Base-by-base conservation (phyloP, 2,797 vertebrate species). In the Manis pentadactyla region DNA sequence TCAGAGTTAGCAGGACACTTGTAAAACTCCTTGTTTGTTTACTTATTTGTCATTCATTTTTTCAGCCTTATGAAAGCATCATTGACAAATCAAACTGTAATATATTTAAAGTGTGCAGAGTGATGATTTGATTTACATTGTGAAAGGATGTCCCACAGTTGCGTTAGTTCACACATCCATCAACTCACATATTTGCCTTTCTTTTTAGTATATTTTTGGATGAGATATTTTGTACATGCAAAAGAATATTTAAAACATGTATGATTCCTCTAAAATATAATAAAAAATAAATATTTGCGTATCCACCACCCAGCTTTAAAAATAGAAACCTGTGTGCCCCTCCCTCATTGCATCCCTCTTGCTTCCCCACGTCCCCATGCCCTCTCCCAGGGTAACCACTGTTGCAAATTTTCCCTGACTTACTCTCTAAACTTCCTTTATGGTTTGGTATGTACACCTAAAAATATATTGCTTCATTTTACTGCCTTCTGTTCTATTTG, bases 301-400 rank as follows among this genome's bases (percentile, higher is more conserved):
- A 55, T 21, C 8, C n/a, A 89, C 1, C 2, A 51, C 64, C 14
- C 9, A 64, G 7, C 19, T 92, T 63, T 42, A 68, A 86, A 64
- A 90, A 12, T 18, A 64, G 37, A 57, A 79, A 34, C 6, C 27
- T 19, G 0, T 7, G 1, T 51, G 57, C 12, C 1, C 14, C 4
- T 63, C 4, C 2, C 2, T 29, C 31, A 4, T 0, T 34, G 3
- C 0, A 0, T 39, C 8, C 7, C 21, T 77, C 7, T 68, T 5
- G 2, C 5, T 12, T 0, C 2, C 49, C 5, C n/a, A 31, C 19
- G 18, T 3, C 3, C 4, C 4, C 59, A 2, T 51, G 7, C 3
- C 0, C 37, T 77, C 10, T 82, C 10, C 19, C 17, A 57, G 7
- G 4, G 7, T 55, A 29, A 66, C 0, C 29, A 9, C 3, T 23